Base-by-base conservation (phyloP, 2,888 invertebrate species). In the Erebia aethiops region DNA sequence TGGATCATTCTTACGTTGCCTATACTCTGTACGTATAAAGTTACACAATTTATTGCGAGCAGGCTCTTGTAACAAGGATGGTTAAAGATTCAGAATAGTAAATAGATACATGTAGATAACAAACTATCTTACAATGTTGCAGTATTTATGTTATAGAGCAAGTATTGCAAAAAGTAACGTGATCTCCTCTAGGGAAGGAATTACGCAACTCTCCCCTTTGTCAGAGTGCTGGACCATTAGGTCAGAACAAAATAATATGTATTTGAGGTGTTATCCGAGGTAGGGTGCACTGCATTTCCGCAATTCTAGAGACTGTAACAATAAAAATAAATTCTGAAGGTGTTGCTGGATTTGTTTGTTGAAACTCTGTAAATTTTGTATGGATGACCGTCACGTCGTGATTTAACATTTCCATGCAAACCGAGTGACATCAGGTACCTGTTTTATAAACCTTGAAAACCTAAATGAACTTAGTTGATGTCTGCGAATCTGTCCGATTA, bases 101-200 rank as follows among this genome's bases (percentile, higher is more conserved):
- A 61, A 62, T 46, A 49, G 62, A 49, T 61, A 62, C 18, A 71
- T 56, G 63, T 73, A 43, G 65, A 69, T 73, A 73, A 68, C 68
- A 66, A 68, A 61, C 68, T 54, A 61, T 67, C 67, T 64, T 71
- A 64, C 71, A 73, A 56, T 58, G 70, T 72, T 69, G 70, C 70
- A 56, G 64, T 67, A 70, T 70, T 70, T 72, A 70, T 70, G 58
- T 58, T 49, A 9, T 21, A 21, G 21, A 62, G 46, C 8, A 46
- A 46, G 14, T 46, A 21, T 0, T 49, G 46, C 21, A 3, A 46
- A 21, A 1, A 62, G 62, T 14, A 1, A 21, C 46, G 3, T 21
- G 54, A 10, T 54, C 18, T 18, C 7, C 18, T 54, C 16, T 16
- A 16, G 41, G 60, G 16, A n/a, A 41, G 35, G 41, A 26, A 5